Base-by-base conservation (phyloP, 2,113 vertebrate genomes). In the Spheniscus mendiculus region DNA sequence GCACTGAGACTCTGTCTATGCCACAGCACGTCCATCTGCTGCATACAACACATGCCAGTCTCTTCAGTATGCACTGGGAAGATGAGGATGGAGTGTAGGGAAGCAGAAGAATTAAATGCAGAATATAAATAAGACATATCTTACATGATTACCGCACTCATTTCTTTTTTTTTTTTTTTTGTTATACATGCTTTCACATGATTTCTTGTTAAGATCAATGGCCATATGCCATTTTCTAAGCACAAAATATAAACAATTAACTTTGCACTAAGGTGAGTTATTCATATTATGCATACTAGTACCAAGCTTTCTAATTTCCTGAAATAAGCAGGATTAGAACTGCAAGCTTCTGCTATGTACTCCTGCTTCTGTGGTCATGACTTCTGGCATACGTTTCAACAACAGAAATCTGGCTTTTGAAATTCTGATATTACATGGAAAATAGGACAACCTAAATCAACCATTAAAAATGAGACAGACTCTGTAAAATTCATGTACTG, bases 21-120 rank as follows among this genome's bases (percentile, higher is more conserved):
- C 42, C 56, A 84, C 7, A 7, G 62, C 59, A 72, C 8, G 32
- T 87, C 94, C 95, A 97, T 96, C 97, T 97, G 97, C 71, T 91
- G 2, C 29, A 45, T 29, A 62, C 26, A 93, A 47, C 74, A 79
- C 49, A 56, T 81, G 92, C 93, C 96, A 95, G 44, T 89, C 87
- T 94, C 52, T 91, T 94, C 71, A 63, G 38, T 67, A 59, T 71
- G 74, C 0, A 0, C 47, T 90, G 65, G 56, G 73, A 90, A 92
- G 58, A 61, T 40, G 74, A 69, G 58, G 59, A 32, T 87, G 36
- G 36, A 42, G 18, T 38, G 29, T 29, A 87, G 22, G n/a, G 47
- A 87, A 83, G 53, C 45, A 92, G 34, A 78, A 74, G 10, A 79
- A 95, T 79, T 66, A 82, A 71, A 83, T 30, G 19, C 12, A 79